Percentiles rank a stretch among this genome's conserved stretches.
These are phyloP conservation scores for Panurus biarmicus DNA, from an alignment of 2,113 vertebrate species.

Conservation along the genomic window DNA sequence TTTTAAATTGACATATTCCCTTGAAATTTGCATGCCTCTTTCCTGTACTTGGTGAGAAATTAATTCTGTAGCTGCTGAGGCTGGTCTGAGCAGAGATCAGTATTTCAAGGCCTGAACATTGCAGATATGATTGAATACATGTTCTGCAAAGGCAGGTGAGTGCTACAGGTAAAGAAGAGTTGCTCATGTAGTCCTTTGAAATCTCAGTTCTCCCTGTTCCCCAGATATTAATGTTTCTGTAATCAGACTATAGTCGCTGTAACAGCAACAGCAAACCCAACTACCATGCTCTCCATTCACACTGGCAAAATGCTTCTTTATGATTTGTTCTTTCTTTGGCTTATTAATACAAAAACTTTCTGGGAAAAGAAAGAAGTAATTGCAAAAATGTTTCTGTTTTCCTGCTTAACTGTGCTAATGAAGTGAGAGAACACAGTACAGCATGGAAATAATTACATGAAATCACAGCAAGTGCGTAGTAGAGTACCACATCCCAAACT, in stretches of 20 bases:
- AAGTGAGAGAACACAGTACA: neutral
- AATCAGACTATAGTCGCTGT: neutral
- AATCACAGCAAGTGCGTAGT: neutral
- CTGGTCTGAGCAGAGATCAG: neutral
- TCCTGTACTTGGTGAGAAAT: neutral
- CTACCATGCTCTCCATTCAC: neutral
- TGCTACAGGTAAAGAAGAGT: neutral
- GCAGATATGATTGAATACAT: neutral
- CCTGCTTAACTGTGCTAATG: neutral
- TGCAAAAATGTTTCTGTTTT: neutral
- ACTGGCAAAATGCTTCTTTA: neutral
- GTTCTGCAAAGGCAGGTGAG: neutral
- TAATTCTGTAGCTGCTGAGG: neutral
- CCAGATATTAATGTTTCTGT: neutral
- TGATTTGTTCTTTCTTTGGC: neutral
- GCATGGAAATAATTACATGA: neutral
- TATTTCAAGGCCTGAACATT: neutral
- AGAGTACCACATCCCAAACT: neutral
- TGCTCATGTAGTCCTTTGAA: neutral
- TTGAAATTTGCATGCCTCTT: neutral
- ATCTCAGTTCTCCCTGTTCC: neutral
- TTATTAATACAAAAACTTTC: neutral
- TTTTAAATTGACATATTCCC: too few species aligned
- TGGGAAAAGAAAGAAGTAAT: neutral
- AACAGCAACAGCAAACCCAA: neutral